Evolutionary conservation across 2,888 invertebrate species (phyloP), one percentile per base, ranked within the genome.

Genomic region (Cyclophora punctaria): DNA sequence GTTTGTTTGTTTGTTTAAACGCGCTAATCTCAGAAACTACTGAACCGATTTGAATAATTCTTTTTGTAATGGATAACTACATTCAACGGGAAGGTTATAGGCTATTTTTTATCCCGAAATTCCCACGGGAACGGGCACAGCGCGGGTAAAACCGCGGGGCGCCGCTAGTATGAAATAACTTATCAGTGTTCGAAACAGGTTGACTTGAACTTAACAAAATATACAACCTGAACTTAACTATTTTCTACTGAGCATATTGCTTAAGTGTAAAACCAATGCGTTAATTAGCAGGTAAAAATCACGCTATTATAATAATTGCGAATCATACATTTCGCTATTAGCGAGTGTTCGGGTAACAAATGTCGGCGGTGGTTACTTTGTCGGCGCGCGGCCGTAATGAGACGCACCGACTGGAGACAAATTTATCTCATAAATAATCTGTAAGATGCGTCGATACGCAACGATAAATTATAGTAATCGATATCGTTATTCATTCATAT

Each of bases 351-450:
- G 56, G 63, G 73, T 84, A 83, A 85, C 82, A 83, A 86, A 85
- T 83, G 78, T 63, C 62, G 67, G 62, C 65, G 68, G 64, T 63
- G 66, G 64, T 58, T 53, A 60, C 84, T 86, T 86, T 87, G 86
- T 84, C 86, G 86, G 86, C 78, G 59, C 45, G 53, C 69, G 52
- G 71, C 20, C 20, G 20, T 83, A 86, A 86, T 85, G 82, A 83
- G 82, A 79, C 80, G 65, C 73, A 67, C 69, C 76, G 69, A 72
- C 68, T 69, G 66, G 74, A 76, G 83, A 86, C 84, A 86, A 86
- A 86, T 87, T 84, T 75, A 78, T 73, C 76, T 73, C 83, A 83
- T 83, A 86, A 86, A 85, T 86, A 54, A 80, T 82, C 78, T 70
- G 57, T 68, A 44, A 70, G 80, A 79, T 76, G 79, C 78, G 76